Conservation (phyloP, 2,888 invertebrate genomes). For the Diloba caeruleocephala region DNA sequence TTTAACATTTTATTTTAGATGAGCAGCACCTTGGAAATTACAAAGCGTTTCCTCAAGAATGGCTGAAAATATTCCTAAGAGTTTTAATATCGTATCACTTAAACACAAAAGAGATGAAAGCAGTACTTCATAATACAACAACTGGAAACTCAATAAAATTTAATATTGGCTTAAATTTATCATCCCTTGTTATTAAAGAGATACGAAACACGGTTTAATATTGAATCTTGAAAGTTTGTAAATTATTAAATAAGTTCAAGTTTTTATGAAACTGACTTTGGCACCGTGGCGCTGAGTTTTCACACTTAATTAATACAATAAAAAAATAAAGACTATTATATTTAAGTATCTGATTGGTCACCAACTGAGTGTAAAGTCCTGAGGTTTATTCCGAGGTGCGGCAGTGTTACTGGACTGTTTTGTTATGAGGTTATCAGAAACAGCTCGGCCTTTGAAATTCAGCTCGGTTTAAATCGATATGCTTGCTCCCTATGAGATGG, state of each 20-base stretch:
- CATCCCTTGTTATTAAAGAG: constrained; percentile 41
- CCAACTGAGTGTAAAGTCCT: too few relatives aligned
- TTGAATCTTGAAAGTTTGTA: constrained; percentile 48
- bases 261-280: constrained; percentile 23
- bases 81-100: constrained; percentile 33
- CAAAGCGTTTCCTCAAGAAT: constrained; percentile 8
- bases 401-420: too few relatives aligned
- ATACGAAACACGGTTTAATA: constrained; percentile 46
- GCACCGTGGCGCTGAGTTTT: constrained; percentile 9
- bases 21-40: constrained; percentile 11
- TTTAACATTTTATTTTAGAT: constrained; percentile 19
- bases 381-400: too few relatives aligned
- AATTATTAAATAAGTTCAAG: constrained; percentile 42
- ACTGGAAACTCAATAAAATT: constrained; percentile 44
- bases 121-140: constrained; percentile 31
- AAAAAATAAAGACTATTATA: not conserved
- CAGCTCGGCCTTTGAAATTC: too few relatives aligned
- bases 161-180: constrained; percentile 51
- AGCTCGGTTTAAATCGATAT: too few relatives aligned
- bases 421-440: too few relatives aligned
- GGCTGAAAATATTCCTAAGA: constrained; percentile 18
- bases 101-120: constrained; percentile 39
- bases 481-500: too few relatives aligned
- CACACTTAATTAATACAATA: constrained; percentile 2
- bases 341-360: too few relatives aligned